Evolutionary conservation across 2,888 invertebrate genomes (phyloP).

Genomic region (Cerastoderma edule): DNA sequence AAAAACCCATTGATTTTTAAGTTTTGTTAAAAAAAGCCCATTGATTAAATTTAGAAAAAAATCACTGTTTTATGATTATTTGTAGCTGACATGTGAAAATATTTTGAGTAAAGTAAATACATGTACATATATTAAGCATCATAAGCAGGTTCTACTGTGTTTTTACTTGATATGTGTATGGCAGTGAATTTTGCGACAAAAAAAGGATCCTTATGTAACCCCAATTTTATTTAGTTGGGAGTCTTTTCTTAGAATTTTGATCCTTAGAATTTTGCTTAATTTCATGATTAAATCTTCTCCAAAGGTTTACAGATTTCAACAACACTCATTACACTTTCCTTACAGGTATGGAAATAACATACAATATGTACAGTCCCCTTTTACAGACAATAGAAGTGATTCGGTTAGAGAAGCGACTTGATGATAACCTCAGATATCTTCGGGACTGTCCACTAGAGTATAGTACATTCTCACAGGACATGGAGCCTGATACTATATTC

Average conservation of each 20-base stretch:
- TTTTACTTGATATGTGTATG: neutral
- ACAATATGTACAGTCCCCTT: constrained; percentile 96
- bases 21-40: too few species aligned
- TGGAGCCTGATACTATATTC: constrained; percentile 92
- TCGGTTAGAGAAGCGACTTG: constrained; percentile 95
- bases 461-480: constrained; percentile 95
- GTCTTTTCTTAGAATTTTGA: too few species aligned
- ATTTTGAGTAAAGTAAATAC: too few species aligned
- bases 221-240: too few species aligned
- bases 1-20: too few species aligned
- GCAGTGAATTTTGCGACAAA: neutral
- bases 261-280: neutral
- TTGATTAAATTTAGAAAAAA: too few species aligned
- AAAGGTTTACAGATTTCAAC: neutral
- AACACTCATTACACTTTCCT: too few species aligned
- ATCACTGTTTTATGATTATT: too few species aligned
- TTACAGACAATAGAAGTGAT: constrained; percentile 95
- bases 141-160: too few species aligned
- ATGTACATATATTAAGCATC: too few species aligned
- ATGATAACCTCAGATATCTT: constrained; percentile 94
- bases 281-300: neutral
- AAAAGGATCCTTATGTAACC: too few species aligned
- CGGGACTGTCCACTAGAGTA: constrained; percentile 94
- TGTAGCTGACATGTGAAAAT: too few species aligned
- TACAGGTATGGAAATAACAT: constrained; percentile 88